Percentiles rank a stretch among this genome's conserved stretches.
Conservation (phyloP, 1,140 invertebrate genomes). For the Drosophila ironensis region DNA sequence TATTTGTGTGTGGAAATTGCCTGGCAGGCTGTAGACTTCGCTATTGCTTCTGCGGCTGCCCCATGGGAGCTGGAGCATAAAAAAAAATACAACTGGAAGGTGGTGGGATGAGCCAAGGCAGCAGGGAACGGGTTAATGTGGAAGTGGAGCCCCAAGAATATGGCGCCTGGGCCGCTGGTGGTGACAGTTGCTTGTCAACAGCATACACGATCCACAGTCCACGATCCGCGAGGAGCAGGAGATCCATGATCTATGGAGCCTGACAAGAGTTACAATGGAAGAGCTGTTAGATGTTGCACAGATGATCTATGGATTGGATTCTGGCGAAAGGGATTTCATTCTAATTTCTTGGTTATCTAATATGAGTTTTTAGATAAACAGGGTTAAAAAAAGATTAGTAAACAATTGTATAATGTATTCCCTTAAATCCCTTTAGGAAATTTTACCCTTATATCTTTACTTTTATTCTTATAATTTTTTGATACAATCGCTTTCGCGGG, state of each 20-base stretch:
- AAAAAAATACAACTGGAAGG: background rate
- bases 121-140: conserved; percentile 21
- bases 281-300: conserved; percentile 41
- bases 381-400: too few species aligned
- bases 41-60: conserved; percentile 7
- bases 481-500: too few species aligned
- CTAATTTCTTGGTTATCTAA: too few species aligned
- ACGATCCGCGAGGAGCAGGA: background rate
- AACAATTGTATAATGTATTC: too few species aligned
- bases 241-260: conserved; percentile 44
- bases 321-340: background rate
- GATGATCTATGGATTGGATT: conserved; percentile 29
- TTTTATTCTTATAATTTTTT: too few species aligned
- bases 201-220: conserved; percentile 39
- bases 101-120: background rate
- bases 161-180: conserved; percentile 61
- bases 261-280: conserved; percentile 33
- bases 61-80: conserved; percentile 24
- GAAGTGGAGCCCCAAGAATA: conserved; percentile 51
- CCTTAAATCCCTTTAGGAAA: too few species aligned
- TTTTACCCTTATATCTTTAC: too few species aligned
- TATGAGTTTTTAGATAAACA: too few species aligned
- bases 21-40: conserved; percentile 29
- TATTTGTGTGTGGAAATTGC: conserved; percentile 76
- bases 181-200: conserved; percentile 75